Percentiles rank a stretch among this genome's conserved stretches.
Conservation (phyloP, 2,888 invertebrate genomes). For the Hypselothyrea guttata region DNA sequence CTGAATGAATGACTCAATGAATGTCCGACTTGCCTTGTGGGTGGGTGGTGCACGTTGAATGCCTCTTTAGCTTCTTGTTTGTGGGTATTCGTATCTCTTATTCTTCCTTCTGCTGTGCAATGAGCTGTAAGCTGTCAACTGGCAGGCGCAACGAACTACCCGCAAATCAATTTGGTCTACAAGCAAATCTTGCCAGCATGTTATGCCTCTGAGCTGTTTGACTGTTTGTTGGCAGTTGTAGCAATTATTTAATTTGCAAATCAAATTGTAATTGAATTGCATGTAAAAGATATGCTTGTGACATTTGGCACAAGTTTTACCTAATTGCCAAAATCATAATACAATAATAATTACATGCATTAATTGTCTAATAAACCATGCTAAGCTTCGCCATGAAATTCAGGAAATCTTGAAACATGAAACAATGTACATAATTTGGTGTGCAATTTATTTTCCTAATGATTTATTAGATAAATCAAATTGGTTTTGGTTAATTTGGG, state of each 20-base stretch:
- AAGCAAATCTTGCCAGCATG: slow-evolving; percentile 28
- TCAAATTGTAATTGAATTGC: slow-evolving; percentile 43
- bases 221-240: slow-evolving; percentile 11
- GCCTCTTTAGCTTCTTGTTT: neutral
- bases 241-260: slow-evolving; percentile 41
- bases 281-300: slow-evolving; percentile 29
- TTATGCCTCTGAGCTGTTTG: neutral
- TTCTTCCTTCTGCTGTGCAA: slow-evolving; percentile 48
- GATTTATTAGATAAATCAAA: too few species aligned
- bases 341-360: neutral
- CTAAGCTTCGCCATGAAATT: too few species aligned
- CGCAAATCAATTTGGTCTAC: slow-evolving; percentile 51
- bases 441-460: too few species aligned
- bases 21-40: slow-evolving; percentile 1
- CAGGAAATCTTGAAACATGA: neutral
- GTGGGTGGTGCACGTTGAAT: neutral
- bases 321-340: slow-evolving; percentile 18
- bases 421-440: too few species aligned
- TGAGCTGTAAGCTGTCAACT: slow-evolving; percentile 61
- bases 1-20: slow-evolving; percentile 20
- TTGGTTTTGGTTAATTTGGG: too few species aligned
- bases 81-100: too few species aligned
- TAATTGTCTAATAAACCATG: too few species aligned
- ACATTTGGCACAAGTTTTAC: slow-evolving; percentile 14
- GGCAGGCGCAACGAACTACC: slow-evolving; percentile 15